Conservation (phyloP, 2,797 vertebrate species). For the Chelonia mydas region DNA sequence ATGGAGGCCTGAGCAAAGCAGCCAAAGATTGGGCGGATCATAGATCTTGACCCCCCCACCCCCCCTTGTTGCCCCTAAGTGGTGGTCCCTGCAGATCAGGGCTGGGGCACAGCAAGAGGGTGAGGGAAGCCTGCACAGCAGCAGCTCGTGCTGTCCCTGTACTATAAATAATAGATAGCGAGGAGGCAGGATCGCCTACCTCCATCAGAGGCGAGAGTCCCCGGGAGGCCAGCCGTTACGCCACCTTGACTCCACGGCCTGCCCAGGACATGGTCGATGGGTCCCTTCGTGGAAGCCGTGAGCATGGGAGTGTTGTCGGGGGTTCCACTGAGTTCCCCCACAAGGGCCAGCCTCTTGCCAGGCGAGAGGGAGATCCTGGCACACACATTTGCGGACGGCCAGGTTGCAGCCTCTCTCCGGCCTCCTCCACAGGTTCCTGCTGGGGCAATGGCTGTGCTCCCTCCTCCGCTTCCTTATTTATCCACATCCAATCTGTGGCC, state of each 20-base stretch:
- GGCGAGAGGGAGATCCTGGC: not conserved
- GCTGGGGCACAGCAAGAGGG: not conserved
- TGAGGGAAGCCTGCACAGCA: not conserved
- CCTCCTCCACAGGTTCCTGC: not conserved
- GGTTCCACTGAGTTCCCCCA: not conserved
- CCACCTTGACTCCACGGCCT: not conserved
- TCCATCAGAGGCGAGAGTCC: not conserved
- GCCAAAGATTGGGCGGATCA: not conserved
- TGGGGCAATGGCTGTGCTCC: not conserved
- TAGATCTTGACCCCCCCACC: not conserved
- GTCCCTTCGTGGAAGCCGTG: not conserved
- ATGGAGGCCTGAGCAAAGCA: not conserved
- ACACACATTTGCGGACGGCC: not conserved
- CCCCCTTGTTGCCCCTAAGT: not conserved
- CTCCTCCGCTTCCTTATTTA: not conserved
- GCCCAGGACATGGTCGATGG: not conserved
- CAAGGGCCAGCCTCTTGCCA: not conserved
- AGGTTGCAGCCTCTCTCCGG: not conserved
- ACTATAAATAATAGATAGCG: not conserved
- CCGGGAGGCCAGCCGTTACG: not conserved
- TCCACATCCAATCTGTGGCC: not conserved
- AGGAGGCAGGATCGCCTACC: not conserved
- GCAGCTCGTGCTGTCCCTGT: too few species aligned
- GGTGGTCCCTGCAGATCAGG: not conserved
- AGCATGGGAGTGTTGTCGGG: too few species aligned